A percentile compares a stretch with the other conserved stretches of the same genome.
These are phyloP conservation scores for Dermochelys coriacea DNA, from an alignment of 2,797 vertebrate species.

Conservation along the genomic window DNA sequence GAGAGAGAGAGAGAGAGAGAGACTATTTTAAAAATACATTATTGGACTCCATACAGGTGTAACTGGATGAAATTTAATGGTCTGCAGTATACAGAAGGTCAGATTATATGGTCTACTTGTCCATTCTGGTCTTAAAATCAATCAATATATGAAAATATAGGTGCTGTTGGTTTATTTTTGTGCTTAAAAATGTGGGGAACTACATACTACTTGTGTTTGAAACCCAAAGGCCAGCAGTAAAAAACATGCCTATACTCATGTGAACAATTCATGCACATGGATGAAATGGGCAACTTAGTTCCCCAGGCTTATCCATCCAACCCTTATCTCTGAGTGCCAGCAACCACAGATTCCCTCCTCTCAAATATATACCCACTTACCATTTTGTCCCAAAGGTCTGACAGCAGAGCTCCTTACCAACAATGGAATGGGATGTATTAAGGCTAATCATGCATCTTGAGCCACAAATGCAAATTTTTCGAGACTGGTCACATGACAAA, in stretches of 20 bases:
- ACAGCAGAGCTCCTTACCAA: background rate
- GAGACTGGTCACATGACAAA: background rate
- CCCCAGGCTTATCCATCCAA: background rate
- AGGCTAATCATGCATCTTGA: background rate
- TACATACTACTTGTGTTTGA: background rate
- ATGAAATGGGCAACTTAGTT: background rate
- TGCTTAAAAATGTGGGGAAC: background rate
- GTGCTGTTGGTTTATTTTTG: background rate
- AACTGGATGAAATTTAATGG: background rate
- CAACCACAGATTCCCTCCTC: background rate
- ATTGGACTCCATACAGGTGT: background rate
- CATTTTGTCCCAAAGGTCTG: background rate
- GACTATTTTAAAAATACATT: background rate
- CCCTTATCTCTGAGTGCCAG: background rate
- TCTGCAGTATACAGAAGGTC: background rate
- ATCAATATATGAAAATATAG: background rate
- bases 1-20: background rate
- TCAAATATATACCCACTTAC: background rate
- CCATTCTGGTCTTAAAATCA: background rate
- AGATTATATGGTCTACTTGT: background rate
- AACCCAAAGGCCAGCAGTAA: background rate
- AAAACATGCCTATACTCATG: background rate
- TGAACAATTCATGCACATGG: background rate
- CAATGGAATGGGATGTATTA: background rate
- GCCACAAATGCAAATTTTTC: background rate